Evolutionary conservation across 1,140 invertebrate genomes (phyloP).

Genomic region (Harpegnathos saltator): DNA sequence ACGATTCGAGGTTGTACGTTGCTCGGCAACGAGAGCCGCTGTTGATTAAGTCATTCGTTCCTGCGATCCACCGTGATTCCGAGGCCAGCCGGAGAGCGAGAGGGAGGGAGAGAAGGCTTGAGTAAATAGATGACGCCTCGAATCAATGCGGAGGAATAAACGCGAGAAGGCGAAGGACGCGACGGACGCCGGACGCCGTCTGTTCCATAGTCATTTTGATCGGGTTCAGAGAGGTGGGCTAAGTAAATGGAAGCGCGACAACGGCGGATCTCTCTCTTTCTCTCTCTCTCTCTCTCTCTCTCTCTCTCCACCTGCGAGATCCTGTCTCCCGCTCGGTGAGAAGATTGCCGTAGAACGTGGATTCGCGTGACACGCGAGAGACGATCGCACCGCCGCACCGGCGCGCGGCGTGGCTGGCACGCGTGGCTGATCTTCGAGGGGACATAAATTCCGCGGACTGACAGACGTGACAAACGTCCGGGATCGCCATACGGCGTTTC

Average conservation of each 20-base stretch:
- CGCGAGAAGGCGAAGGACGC: background rate
- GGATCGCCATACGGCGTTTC: conserved; percentile 9
- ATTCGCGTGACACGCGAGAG: conserved; percentile 32
- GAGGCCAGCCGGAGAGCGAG: background rate
- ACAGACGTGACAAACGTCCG: conserved; percentile 57
- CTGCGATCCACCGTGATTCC: conserved; percentile 25
- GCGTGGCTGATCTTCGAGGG: conserved; percentile 55
- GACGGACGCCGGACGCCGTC: too few relatives aligned
- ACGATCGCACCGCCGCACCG: conserved; percentile 4
- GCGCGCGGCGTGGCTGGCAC: background rate
- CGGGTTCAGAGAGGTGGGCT: background rate
- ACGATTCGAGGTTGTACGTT: background rate
- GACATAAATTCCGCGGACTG: conserved; percentile 59
- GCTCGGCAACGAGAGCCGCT: background rate
- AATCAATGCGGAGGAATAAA: conserved; percentile 26
- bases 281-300: too few relatives aligned
- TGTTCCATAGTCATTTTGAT: conserved; percentile 45
- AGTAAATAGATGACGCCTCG: background rate
- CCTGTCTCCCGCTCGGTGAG: background rate
- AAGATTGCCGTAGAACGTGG: conserved; percentile 49
- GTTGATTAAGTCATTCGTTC: conserved; percentile 16
- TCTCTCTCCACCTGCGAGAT: conserved; percentile 5
- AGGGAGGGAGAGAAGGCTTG: background rate
- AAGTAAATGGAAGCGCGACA: conserved; percentile 34
- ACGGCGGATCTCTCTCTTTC: too few relatives aligned